Percentiles rank a stretch among this genome's conserved stretches.
phyloP scores from a whole-genome alignment of 2,888 invertebrate genomes.

The Brachyptera putata region DNA sequence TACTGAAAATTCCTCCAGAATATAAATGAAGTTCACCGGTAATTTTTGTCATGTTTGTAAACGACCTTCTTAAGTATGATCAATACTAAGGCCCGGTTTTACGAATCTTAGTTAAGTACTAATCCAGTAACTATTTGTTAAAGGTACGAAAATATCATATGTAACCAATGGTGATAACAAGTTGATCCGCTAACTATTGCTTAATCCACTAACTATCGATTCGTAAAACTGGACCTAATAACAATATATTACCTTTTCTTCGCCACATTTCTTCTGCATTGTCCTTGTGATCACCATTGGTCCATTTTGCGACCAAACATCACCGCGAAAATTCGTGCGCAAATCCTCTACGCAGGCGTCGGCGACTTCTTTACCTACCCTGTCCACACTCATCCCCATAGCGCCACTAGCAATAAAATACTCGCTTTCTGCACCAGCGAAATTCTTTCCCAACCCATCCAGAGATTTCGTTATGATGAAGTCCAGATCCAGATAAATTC shows the following conservation, averaged over 20 bases:
- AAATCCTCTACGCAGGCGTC: conserved; percentile 48
- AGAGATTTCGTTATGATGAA: conserved; percentile 59
- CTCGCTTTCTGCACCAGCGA: conserved; percentile 58
- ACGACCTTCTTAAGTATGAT: too few relatives aligned
- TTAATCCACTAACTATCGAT: too few relatives aligned
- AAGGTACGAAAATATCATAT: too few relatives aligned
- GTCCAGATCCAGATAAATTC: conserved; percentile 72
- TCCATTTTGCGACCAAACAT: conserved; percentile 59
- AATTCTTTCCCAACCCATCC: conserved; percentile 55
- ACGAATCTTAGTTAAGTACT: too few relatives aligned
- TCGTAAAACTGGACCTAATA: too few relatives aligned
- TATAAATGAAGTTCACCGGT: too few relatives aligned
- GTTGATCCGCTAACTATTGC: too few relatives aligned
- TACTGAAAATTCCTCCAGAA: too few relatives aligned
- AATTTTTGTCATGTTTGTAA: too few relatives aligned
- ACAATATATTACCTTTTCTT: conserved; percentile 20
- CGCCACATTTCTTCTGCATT: conserved; percentile 53
- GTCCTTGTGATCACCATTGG: conserved; percentile 66
- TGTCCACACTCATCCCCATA: conserved; percentile 54
- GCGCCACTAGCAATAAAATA: conserved; percentile 61
- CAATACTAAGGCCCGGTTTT: too few relatives aligned
- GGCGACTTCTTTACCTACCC: conserved; percentile 56
- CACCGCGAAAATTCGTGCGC: conserved; percentile 44
- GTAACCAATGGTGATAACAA: too few relatives aligned
- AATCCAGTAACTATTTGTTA: too few relatives aligned